Evolutionary conservation across 2,113 vertebrate genomes (phyloP).

Genomic region (Grus americana): DNA sequence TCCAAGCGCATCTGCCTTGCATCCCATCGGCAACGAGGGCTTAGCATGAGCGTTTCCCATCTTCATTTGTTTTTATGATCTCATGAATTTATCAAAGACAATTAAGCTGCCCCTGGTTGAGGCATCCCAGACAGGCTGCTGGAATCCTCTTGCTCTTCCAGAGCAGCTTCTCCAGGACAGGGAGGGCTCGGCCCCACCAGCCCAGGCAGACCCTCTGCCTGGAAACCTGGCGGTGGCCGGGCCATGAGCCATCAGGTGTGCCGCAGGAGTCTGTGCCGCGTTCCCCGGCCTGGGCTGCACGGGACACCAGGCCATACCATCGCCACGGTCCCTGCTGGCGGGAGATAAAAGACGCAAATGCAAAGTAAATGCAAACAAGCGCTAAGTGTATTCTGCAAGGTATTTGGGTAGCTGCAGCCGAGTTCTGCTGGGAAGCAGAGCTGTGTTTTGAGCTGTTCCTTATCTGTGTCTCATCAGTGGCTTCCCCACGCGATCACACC

Average conservation of each 20-base stretch:
- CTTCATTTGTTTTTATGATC: background rate
- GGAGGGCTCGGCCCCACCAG: background rate
- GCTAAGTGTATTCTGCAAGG: background rate
- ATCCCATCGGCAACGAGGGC: background rate
- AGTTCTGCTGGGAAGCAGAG: background rate
- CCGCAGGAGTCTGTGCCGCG: background rate
- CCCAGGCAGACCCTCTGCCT: background rate
- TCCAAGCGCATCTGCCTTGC: background rate
- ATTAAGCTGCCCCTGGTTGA: background rate
- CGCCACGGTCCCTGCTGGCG: background rate
- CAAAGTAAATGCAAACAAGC: background rate
- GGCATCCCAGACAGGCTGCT: background rate
- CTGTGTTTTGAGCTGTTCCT: background rate
- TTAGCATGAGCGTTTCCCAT: background rate
- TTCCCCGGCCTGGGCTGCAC: background rate
- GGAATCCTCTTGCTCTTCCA: background rate
- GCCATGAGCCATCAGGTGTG: rapidly evolving
- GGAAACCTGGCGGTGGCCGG: rapidly evolving
- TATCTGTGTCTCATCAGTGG: background rate
- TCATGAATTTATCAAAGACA: background rate
- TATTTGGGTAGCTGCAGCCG: background rate
- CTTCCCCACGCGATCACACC: rapidly evolving
- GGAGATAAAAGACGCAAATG: background rate
- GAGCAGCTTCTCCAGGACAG: background rate
- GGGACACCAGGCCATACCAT: background rate